phyloP scores from a whole-genome alignment of 2,113 vertebrate genomes.

The Mesitornis unicolor region DNA sequence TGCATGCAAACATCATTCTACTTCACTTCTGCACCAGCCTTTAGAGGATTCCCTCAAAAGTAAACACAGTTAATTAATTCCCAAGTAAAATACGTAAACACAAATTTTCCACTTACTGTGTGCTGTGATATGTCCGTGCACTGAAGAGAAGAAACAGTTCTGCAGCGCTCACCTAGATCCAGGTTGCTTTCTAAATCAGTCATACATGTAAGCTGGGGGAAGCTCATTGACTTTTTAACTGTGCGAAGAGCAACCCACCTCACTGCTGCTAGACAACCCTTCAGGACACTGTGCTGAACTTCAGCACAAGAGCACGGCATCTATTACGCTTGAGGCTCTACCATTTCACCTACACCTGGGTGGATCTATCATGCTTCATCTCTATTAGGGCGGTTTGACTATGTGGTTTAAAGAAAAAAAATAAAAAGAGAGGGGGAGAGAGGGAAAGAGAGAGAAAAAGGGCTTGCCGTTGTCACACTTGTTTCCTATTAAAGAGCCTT shows the following conservation, averaged over 20 bases:
- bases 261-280: constrained; percentile 55
- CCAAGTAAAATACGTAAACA: constrained; percentile 60
- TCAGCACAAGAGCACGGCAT: constrained; percentile 69
- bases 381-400: constrained; percentile 72
- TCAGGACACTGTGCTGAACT: constrained; percentile 66
- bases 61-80: constrained; percentile 74
- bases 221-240: constrained; percentile 60
- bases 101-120: constrained; percentile 72
- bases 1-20: constrained; percentile 52
- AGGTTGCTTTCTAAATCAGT: constrained; percentile 70
- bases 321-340: constrained; percentile 70
- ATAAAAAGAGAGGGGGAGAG: not conserved
- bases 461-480: constrained; percentile 78
- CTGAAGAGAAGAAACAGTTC: constrained; percentile 36
- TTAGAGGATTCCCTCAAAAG: constrained; percentile 67
- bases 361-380: constrained; percentile 77
- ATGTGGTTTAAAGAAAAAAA: constrained; percentile 53
- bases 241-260: constrained; percentile 57
- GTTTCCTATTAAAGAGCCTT: constrained; percentile 83
- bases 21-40: constrained; percentile 59
- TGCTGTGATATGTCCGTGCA: constrained; percentile 60
- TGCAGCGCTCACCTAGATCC: constrained; percentile 63
- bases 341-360: constrained; percentile 82
- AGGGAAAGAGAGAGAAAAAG: not conserved
- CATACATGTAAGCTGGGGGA: constrained; percentile 37